phyloP scores from a whole-genome alignment of 2,113 vertebrate genomes.

The Lepus americanus region DNA sequence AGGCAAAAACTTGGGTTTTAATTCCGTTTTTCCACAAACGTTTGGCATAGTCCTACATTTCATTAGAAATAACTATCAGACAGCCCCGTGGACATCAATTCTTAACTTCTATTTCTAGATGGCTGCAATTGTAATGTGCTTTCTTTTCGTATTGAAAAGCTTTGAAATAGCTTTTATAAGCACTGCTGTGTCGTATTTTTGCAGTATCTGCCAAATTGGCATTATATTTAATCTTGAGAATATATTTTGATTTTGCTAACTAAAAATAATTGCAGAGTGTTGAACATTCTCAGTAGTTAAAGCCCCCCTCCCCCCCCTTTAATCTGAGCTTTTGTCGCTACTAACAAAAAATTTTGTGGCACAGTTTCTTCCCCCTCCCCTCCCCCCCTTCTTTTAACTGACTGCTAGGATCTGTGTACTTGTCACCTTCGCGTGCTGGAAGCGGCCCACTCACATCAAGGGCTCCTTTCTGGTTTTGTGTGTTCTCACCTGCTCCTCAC shows the following conservation, averaged over 20 bases:
- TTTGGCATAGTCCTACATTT: background rate
- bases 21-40: too few relatives aligned
- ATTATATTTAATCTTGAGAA: conserved; percentile 75
- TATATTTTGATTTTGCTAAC: conserved; percentile 82
- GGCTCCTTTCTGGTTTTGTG: conserved; percentile 91
- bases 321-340: conserved; percentile 83
- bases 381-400: conserved; percentile 76
- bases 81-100: conserved; percentile 65
- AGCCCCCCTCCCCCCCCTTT: conserved; percentile 47
- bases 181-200: conserved; percentile 57
- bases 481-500: conserved; percentile 97
- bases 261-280: conserved; percentile 79
- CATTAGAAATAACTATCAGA: conserved; percentile 63
- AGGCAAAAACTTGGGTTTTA: too few relatives aligned
- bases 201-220: conserved; percentile 69
- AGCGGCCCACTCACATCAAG: conserved; percentile 88
- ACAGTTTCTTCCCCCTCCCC: conserved; percentile 39
- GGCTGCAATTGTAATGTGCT: conserved; percentile 62
- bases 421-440: conserved; percentile 90
- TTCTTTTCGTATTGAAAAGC: conserved; percentile 67
- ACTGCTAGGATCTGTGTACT: conserved; percentile 92
- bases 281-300: conserved; percentile 74
- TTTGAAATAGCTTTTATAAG: conserved; percentile 74
- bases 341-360: conserved; percentile 80
- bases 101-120: conserved; percentile 68